phyloP scores from a whole-genome alignment of 2,888 invertebrate species.

The Lordiphosa andalusiaca region DNA sequence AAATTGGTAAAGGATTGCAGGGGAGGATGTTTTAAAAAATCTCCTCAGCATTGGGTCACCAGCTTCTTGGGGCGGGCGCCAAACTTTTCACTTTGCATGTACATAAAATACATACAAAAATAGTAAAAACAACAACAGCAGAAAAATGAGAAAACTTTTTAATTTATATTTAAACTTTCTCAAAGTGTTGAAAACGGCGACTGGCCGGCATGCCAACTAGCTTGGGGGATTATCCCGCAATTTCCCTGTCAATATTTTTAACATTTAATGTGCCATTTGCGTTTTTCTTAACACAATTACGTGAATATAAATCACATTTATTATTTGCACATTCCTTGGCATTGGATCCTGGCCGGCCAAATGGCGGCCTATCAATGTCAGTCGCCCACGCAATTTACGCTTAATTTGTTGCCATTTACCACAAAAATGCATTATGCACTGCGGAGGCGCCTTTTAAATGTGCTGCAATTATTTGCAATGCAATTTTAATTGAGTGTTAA shows the following conservation, averaged over 20 bases:
- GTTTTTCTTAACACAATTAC: constrained; percentile 60
- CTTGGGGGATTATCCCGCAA: constrained; percentile 29
- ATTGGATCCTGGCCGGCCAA: constrained; percentile 43
- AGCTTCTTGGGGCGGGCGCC: constrained; percentile 23
- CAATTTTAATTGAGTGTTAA: constrained; percentile 73
- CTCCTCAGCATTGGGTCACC: constrained; percentile 35
- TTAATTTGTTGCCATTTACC: constrained; percentile 71
- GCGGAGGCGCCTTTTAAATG: constrained; percentile 58
- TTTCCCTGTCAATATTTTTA: constrained; percentile 34
- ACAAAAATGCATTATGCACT: constrained; percentile 66
- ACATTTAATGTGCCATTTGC: constrained; percentile 45
- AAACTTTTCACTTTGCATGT: constrained; percentile 74
- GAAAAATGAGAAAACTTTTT: constrained; percentile 78
- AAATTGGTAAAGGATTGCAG: constrained; percentile 73
- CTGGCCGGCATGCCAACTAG: constrained; percentile 65
- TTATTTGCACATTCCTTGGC: constrained; percentile 18
- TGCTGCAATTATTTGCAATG: constrained; percentile 70
- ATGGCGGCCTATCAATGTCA: constrained; percentile 60
- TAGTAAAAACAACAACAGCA: constrained; percentile 34
- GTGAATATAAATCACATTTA: constrained; percentile 31
- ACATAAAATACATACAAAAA: constrained; percentile 59
- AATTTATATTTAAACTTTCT: constrained; percentile 79
- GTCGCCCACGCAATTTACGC: constrained; percentile 65
- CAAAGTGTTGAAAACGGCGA: constrained; percentile 73
- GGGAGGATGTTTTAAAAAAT: constrained; percentile 19